Evolutionary conservation across 2,888 invertebrate species (phyloP), one percentile per base, ranked within the genome.

Genomic region (Muscina levida): DNA sequence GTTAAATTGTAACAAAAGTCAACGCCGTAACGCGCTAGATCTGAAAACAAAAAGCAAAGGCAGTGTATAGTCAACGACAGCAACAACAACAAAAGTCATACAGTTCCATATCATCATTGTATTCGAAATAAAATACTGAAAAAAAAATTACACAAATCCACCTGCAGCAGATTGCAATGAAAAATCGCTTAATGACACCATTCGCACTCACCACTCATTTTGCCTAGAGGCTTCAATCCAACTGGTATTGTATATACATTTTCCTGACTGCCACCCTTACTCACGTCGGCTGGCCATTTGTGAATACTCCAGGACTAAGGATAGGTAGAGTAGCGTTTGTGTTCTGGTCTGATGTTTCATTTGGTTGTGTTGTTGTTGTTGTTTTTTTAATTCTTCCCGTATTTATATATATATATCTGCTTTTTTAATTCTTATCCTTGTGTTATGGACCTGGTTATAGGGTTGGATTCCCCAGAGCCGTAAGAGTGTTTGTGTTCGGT

Each of bases 101-200:
- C 56, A 74, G 72, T 75, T 75, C 76, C 79, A 76, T 74, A 74
- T 77, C 77, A 79, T 74, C 42, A 82, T 77, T 72, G 73, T 68
- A 57, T 19, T 59, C 42, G 44, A 70, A 66, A 67, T 15, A 70
- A 70, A 56, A 73, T 24, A 22, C 5, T n/a, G n/a, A n/a, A n/a
- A 57, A 62, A 39, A 73, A 51, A 56, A 73, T 70, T 66, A 44
- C 79, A 71, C 39, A 79, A 84, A 85, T 86, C 85, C 86, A 88
- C 88, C 88, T 87, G 89, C 85, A 88, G 88, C 88, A 87, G 83
- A 85, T 85, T 86, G 89, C 88, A 85, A 87, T 88, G 89, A 88
- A 88, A 88, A 88, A 88, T 88, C 89, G 88, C 86, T 88, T 88
- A 88, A 88, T 88, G 88, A 87, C 89, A 87, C 87, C 87, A 86